Base-by-base conservation (phyloP, 1,140 invertebrate genomes). In the Ectropis grisescens region DNA sequence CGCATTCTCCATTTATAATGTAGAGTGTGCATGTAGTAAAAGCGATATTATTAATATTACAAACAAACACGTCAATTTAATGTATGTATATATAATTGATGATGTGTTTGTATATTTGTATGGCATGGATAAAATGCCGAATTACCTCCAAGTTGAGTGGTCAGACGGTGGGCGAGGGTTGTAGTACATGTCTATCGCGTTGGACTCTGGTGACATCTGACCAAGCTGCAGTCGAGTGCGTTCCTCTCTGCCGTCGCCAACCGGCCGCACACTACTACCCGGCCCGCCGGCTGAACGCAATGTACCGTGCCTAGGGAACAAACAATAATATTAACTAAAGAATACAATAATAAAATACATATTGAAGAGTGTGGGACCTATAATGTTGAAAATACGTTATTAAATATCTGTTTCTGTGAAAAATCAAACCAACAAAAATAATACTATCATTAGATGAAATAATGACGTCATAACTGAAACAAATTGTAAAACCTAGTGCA, bases 171-270 rank as follows among this genome's bases (percentile, higher is more conserved):
- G 83, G 47, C 90, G 82, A 2, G 90, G 91, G 62, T 94, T 93
- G 59, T 94, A 94, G 65, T 93, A 94, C 13, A 93, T 80, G 66
- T 93, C 91, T 14, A 89, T 67, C 9, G 91, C 90, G 37, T 91
- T 91, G 24, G 88, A 88, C 43, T 89, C 86, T 2, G 64, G 89
- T 64, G 71, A 89, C 35, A 85, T 75, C 31, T 87, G 85, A 8
- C 91, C 89, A 2, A 90, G 72, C 12, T 88, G 91, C 23, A 93
- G 74, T 19, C 90, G 83, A 13, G 90, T 93, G 27, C 91, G 84
- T 5, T 91, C 92, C 33, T 91, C 90, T n/a, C 90, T 80, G 2
- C 89, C 91, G 50, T 91, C 90, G 6, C 90, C 90, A 1, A 69
- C 74, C 0, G 74, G 69, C 1, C 71, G 50, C 11, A 79, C 59